Base-by-base conservation (phyloP, 2,888 invertebrate species). In the Hydriomena furcata region DNA sequence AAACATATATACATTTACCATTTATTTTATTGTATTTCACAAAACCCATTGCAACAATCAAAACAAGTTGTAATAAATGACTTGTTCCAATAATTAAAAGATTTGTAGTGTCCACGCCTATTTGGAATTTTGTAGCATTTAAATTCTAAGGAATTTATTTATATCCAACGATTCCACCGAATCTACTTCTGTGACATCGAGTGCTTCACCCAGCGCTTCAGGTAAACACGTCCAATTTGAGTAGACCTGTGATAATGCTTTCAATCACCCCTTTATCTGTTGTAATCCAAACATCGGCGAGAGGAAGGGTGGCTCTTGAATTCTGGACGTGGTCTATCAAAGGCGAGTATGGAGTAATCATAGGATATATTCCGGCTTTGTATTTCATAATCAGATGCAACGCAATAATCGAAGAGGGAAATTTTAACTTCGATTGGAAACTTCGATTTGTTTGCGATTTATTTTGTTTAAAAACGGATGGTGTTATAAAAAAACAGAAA, bases 171-270 rank as follows among this genome's bases (percentile, higher is more conserved):
- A 25, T 70, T 78, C 75, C 61, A 75, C 60, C 46, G 38, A 46
- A 40, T 12, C 49, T 67, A 68, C 37, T 55, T 68, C 72, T 46
- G 41, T 49, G 63, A 63, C 60, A 60, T 69, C 60, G 72, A 76
- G 73, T 75, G 74, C 74, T 81, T 68, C 72, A 75, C 66, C 63
- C 38, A 66, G 66, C 68, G 73, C 70, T 84, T 76, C 84, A 84
- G 83, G 84, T 84, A 79, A 80, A 78, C 72, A 74, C 62, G 67
- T 68, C 83, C 76, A 79, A 72, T 74, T 66, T 64, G 63, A 50
- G 58, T 64, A 65, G 80, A 77, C 54, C 79, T 63, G 57, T 71
- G 68, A 70, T 77, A 69, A 76, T 71, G 71, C 72, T 75, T 76
- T 71, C 71, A 72, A 71, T 76, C 70, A 70, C 75, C 76, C 74